Percentiles rank a stretch among this genome's conserved stretches.
Evolutionary conservation across 2,888 invertebrate species (phyloP).

Genomic region (Caenorhabditis sulstoni): DNA sequence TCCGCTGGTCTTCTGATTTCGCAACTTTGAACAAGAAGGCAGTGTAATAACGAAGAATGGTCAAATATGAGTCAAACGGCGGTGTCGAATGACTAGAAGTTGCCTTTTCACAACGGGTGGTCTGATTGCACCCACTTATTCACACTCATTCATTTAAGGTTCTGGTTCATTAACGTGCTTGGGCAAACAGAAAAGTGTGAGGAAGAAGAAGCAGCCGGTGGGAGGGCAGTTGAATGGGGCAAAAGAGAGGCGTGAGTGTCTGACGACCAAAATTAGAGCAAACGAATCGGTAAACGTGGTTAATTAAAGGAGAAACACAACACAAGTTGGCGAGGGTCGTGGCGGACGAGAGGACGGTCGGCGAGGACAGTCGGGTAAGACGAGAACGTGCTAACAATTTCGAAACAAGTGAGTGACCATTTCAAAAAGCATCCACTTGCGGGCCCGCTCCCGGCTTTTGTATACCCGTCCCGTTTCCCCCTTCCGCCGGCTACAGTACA

Average conservation of each 20-base stretch:
- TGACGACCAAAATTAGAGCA: constrained; percentile 48
- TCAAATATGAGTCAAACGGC: constrained; percentile 4
- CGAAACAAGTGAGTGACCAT: constrained; percentile 57
- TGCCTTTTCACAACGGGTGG: constrained; percentile 39
- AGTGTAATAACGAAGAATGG: constrained; percentile 4
- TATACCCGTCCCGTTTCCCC: constrained; percentile 10
- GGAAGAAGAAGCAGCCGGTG: constrained; percentile 4
- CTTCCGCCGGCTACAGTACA: constrained; percentile 55
- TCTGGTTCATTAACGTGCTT: constrained; percentile 36
- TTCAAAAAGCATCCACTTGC: constrained; percentile 59
- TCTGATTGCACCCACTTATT: constrained; percentile 43
- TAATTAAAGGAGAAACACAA: constrained; percentile 52
- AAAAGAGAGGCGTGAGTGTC: constrained; percentile 25
- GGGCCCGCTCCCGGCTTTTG: constrained; percentile 35
- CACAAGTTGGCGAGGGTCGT: constrained; percentile 30
- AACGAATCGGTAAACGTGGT: constrained; percentile 55
- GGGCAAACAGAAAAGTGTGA: constrained; percentile 43
- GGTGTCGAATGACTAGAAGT: constrained; percentile 29
- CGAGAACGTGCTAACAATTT: constrained; percentile 58
- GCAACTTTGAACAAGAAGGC: background rate
- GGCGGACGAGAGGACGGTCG: constrained; percentile 21
- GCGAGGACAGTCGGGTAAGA: constrained; percentile 18
- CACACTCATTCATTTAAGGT: constrained; percentile 4
- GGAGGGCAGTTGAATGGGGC: background rate
- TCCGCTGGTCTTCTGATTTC: constrained; percentile 29